A percentile compares a stretch with the other conserved stretches of the same genome.
phyloP scores from a whole-genome alignment of 2,113 vertebrate genomes.

The Chloropsis cyanopogon region DNA sequence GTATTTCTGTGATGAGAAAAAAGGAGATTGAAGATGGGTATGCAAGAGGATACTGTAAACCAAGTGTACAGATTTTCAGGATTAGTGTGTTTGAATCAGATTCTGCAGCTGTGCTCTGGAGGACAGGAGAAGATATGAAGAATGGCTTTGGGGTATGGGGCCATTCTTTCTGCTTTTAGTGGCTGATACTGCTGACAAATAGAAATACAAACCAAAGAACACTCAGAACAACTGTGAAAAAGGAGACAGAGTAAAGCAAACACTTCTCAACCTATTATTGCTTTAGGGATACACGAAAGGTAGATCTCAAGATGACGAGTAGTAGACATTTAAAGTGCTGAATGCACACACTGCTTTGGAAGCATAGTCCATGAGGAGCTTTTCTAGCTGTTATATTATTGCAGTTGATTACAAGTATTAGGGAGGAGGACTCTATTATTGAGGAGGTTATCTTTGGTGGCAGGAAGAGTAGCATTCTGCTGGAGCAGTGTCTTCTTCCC shows the following conservation, averaged over 20 bases:
- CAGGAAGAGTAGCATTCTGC: neutral
- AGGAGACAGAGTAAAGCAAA: neutral
- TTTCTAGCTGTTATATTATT: neutral
- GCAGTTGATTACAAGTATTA: neutral
- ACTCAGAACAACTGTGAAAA: neutral
- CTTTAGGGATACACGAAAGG: neutral
- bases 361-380: neutral
- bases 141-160: neutral
- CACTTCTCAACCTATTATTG: neutral
- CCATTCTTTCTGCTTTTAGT: neutral
- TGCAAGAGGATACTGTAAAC: neutral
- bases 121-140: neutral
- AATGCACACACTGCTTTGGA: neutral
- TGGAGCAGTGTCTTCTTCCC: neutral
- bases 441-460: neutral
- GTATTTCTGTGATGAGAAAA: neutral
- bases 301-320: neutral
- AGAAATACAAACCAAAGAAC: neutral
- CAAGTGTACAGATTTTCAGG: neutral
- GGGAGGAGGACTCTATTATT: neutral
- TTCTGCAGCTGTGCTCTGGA: neutral
- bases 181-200: neutral
- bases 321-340: neutral
- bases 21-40: neutral
- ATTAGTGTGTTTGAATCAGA: neutral